Percentiles rank a stretch among this genome's conserved stretches.
phyloP scores from a whole-genome alignment of 2,888 invertebrate genomes.

The Drosophila nigritarsus region DNA sequence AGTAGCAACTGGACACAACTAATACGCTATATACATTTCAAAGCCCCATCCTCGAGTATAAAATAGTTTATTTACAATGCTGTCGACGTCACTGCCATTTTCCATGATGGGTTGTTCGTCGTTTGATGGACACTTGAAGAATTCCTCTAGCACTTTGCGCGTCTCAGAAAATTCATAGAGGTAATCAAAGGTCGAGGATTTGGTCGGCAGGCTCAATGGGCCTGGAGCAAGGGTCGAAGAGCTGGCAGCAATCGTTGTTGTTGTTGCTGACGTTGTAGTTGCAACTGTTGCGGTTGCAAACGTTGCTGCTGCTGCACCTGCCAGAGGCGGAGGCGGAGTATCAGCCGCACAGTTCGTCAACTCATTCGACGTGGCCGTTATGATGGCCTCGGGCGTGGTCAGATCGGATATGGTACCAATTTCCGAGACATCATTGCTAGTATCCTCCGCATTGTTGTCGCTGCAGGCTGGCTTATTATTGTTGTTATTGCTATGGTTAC shows the following conservation, averaged over 20 bases:
- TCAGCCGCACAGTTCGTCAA: conserved; percentile 56
- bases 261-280: conserved; percentile 6
- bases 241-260: conserved; percentile 26
- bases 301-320: conserved; percentile 7
- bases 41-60: background rate
- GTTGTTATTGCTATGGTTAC: conserved; percentile 58
- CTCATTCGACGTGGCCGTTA: conserved; percentile 62
- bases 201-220: conserved; percentile 78
- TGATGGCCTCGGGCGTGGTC: conserved; percentile 83
- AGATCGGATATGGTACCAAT: conserved; percentile 85
- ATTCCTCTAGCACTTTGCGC: conserved; percentile 95
- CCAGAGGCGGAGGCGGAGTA: conserved; percentile 49
- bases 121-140: conserved; percentile 90
- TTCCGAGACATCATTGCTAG: conserved; percentile 85
- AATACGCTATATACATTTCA: background rate
- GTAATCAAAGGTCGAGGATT: conserved; percentile 92
- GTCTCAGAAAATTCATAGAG: conserved; percentile 96
- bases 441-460: conserved; percentile 85
- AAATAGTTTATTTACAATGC: conserved; percentile 80
- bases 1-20: too few species aligned
- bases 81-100: conserved; percentile 85
- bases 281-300: conserved; percentile 28
- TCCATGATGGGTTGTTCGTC: conserved; percentile 86
- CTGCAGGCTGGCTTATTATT: conserved; percentile 62
- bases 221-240: conserved; percentile 40